phyloP scores from a whole-genome alignment of 2,797 vertebrate genomes.

The Xiphorhynchus erythropygius region DNA sequence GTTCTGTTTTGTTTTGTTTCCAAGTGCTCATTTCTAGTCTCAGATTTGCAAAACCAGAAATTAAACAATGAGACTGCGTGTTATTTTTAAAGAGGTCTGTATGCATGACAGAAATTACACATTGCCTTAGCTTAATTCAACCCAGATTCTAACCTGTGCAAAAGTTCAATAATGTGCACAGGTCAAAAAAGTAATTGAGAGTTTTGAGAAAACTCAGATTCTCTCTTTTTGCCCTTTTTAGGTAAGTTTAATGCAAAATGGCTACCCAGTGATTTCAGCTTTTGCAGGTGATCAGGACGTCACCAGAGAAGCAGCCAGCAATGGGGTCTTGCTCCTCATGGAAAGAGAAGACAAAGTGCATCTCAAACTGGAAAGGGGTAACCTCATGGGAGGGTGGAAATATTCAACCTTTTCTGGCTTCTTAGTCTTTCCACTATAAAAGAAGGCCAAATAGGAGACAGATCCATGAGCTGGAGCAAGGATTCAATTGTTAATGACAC shows the following conservation, averaged over 20 bases:
- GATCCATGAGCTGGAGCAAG: conserved; percentile 44
- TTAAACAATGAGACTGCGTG: background rate
- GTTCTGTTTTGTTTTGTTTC: background rate
- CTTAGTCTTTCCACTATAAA: conserved; percentile 99
- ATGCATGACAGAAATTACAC: background rate
- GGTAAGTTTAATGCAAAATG: conserved; percentile 99
- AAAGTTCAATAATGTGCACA: background rate
- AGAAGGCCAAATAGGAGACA: conserved; percentile 48
- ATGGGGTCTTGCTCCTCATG: conserved; percentile 96
- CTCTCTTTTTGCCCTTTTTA: conserved; percentile 72
- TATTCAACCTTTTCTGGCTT: conserved; percentile 99
- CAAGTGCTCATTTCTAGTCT: background rate
- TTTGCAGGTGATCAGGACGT: conserved; percentile 99
- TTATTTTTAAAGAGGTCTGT: background rate
- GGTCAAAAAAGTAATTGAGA: background rate
- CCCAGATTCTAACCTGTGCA: background rate
- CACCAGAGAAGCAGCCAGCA: conserved; percentile 98
- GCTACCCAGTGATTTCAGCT: conserved; percentile 97
- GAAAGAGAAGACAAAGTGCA: conserved; percentile 97
- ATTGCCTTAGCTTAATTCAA: background rate
- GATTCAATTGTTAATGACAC: conserved; percentile 71
- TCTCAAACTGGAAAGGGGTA: conserved; percentile 97
- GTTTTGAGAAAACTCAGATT: conserved; percentile 38
- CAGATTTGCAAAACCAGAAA: background rate
- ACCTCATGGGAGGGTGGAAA: conserved; percentile 99